Percentiles rank a stretch among this genome's conserved stretches.
Evolutionary conservation across 2,113 vertebrate genomes (phyloP).

Genomic region (Xenus cinereus): DNA sequence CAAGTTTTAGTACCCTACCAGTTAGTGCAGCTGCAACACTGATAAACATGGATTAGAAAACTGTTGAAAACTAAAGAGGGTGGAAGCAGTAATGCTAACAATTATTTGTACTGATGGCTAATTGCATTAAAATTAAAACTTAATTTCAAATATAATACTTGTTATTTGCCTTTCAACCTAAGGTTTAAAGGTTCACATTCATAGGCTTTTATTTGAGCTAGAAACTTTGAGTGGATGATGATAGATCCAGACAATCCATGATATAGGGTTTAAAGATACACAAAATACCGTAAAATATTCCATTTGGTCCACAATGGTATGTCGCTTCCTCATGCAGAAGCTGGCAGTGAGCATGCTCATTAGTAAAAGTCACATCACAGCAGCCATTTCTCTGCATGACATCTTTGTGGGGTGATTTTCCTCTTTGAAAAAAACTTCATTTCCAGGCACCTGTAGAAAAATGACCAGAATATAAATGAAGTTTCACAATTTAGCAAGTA

Average conservation of each 20-base stretch:
- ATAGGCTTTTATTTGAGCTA: background rate
- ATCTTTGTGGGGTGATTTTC: rapidly evolving
- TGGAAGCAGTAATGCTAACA: background rate
- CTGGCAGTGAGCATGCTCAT: background rate
- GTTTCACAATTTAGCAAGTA: background rate
- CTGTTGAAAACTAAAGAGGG: background rate
- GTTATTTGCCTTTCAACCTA: background rate
- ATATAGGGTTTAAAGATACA: background rate
- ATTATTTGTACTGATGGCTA: background rate
- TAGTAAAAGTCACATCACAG: background rate
- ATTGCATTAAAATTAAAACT: background rate
- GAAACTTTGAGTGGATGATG: background rate
- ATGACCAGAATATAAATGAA: background rate
- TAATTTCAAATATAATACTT: background rate
- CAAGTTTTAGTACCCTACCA: background rate
- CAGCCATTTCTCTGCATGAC: background rate
- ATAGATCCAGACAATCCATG: background rate
- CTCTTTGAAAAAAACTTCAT: background rate
- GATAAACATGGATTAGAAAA: background rate
- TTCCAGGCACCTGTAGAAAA: background rate
- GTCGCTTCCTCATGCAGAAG: background rate
- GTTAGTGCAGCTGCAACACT: background rate
- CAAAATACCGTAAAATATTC: background rate
- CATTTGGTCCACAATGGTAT: background rate
- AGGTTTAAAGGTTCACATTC: background rate